Percentiles rank a stretch among this genome's conserved stretches.
phyloP scores from a whole-genome alignment of 2,888 invertebrate genomes.

The Phanerotoma sp. region DNA sequence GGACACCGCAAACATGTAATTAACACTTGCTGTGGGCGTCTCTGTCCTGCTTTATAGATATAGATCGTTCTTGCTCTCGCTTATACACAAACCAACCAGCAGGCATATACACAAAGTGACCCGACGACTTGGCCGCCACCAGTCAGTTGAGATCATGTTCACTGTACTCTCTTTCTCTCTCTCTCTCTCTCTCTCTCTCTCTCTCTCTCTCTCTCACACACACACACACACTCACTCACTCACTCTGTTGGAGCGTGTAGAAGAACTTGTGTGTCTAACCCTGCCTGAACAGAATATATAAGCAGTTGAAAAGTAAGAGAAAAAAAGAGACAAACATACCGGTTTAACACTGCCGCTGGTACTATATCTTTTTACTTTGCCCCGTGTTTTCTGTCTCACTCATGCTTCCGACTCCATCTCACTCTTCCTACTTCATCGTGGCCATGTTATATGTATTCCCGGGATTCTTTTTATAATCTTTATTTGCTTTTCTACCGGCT shows the following conservation, averaged over 20 bases:
- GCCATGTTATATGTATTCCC: background rate
- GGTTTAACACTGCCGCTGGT: conserved; percentile 6
- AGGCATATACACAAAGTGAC: background rate
- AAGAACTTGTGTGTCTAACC: conserved; percentile 20
- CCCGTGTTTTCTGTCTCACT: background rate
- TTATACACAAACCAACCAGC: conserved; percentile 12
- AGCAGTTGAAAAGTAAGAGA: conserved; percentile 3
- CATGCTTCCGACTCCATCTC: background rate
- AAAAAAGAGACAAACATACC: conserved; percentile 10
- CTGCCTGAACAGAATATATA: conserved; percentile 30
- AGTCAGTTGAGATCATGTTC: conserved; percentile 8
- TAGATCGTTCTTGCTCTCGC: conserved; percentile 21
- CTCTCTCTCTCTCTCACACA: too few relatives aligned
- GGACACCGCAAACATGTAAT: conserved; percentile 58
- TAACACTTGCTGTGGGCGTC: conserved; percentile 53
- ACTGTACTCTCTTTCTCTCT: background rate
- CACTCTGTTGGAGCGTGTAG: conserved; percentile 23
- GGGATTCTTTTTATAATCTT: conserved; percentile 8
- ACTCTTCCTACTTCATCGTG: background rate
- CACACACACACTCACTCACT: too few relatives aligned
- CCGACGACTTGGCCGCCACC: conserved; percentile 4
- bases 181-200: too few relatives aligned
- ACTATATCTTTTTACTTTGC: background rate
- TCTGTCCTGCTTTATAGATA: conserved; percentile 18
- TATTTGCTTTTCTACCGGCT: conserved; percentile 13